phyloP scores from a whole-genome alignment of 1,140 invertebrate genomes.

The Augochlora pura region DNA sequence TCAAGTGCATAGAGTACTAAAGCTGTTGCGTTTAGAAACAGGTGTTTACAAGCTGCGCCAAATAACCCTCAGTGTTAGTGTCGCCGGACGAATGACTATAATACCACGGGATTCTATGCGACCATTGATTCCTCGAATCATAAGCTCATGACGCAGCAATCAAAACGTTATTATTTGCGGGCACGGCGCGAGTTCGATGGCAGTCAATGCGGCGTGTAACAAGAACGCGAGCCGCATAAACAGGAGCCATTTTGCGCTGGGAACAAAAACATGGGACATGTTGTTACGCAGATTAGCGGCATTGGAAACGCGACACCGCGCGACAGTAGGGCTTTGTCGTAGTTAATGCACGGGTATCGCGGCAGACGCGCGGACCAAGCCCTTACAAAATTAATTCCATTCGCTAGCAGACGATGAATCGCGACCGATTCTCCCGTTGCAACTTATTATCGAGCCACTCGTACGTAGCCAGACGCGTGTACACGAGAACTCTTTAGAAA shows the following conservation, averaged over 20 bases:
- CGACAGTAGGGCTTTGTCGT: not conserved
- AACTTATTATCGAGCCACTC: constrained; percentile 24
- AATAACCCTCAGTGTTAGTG: too few species aligned
- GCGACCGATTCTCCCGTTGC: constrained; percentile 23
- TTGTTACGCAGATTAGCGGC: constrained; percentile 3
- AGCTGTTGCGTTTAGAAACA: too few species aligned
- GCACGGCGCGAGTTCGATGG: too few species aligned
- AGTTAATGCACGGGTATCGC: constrained; percentile 13
- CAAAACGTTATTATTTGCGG: too few species aligned
- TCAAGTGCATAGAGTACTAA: too few species aligned
- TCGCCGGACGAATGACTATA: too few species aligned
- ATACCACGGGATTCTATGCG: too few species aligned
- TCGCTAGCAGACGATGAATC: constrained; percentile 13
- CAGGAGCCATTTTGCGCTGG: not conserved
- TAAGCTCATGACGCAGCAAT: not conserved
- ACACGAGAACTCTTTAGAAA: constrained; percentile 47
- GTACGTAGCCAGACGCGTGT: constrained; percentile 21
- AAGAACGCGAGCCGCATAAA: not conserved
- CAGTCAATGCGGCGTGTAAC: too few species aligned
- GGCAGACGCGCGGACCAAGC: not conserved
- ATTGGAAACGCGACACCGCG: constrained; percentile 19
- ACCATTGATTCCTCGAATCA: not conserved
- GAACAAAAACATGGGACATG: not conserved
- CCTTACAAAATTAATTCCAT: constrained; percentile 43
- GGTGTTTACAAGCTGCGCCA: too few species aligned